These are phyloP conservation scores for Argentina silus DNA, from an alignment of 2,797 vertebrate species.

Conservation along the genomic window DNA sequence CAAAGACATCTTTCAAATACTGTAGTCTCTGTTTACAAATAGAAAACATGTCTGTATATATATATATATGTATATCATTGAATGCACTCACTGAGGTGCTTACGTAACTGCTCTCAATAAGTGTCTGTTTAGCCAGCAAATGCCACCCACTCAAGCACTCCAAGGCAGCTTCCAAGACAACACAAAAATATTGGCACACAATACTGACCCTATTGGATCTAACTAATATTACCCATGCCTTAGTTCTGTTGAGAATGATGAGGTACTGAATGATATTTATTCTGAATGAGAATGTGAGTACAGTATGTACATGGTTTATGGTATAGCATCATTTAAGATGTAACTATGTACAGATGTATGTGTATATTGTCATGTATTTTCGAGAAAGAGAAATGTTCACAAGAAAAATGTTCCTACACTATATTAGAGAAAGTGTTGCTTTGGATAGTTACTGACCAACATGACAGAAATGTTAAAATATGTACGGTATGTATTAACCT, in stretches of 20 bases:
- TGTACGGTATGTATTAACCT: background rate
- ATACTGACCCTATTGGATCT: slow-evolving; percentile 36
- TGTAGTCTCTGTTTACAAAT: slow-evolving; percentile 51
- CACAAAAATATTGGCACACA: slow-evolving; percentile 31
- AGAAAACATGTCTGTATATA: slow-evolving; percentile 1
- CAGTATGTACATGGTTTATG: background rate
- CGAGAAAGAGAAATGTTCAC: background rate
- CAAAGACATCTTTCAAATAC: slow-evolving; percentile 27
- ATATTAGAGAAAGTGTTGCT: background rate
- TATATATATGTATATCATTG: background rate
- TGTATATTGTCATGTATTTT: background rate
- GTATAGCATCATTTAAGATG: background rate
- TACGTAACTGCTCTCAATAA: slow-evolving; percentile 54
- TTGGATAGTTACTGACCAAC: background rate
- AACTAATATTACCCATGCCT: slow-evolving; percentile 47
- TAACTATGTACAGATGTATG: background rate
- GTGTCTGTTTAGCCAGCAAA: slow-evolving; percentile 50
- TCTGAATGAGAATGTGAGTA: slow-evolving; percentile 8
- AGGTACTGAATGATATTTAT: slow-evolving; percentile 1
- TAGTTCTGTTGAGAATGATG: slow-evolving; percentile 30
- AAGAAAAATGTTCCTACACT: too few relatives aligned
- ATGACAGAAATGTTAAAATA: background rate
- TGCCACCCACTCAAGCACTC: slow-evolving; percentile 44
- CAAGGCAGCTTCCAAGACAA: slow-evolving; percentile 47
- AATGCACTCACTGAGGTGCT: slow-evolving; percentile 43